Evolutionary conservation across 2,888 invertebrate genomes (phyloP), one percentile per base, ranked within the genome.

Genomic region (Drosophila paranaensis): DNA sequence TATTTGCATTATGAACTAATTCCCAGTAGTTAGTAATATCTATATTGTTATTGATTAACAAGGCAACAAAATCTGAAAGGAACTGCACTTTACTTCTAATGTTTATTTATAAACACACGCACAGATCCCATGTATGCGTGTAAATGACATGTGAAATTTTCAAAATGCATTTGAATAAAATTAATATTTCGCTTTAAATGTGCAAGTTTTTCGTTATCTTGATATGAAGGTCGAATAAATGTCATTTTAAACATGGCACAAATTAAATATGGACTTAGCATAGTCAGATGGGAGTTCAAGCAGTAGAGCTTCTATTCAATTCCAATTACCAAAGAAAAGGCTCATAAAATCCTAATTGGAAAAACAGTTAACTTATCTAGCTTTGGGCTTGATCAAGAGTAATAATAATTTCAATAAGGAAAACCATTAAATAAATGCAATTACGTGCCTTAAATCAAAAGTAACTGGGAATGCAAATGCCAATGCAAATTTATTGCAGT

Each of bases 11-110:
- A 65, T 60, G 60, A 68, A 70, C 72, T 68, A 70, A 77, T 60
- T 51, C 57, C 73, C 75, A 80, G 76, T 66, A 20, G 20, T 78
- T 83, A 74, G 77, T 66, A 67, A 62, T 68, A 75, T 55, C 55
- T 56, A 46, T 80, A 72, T 80, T 90, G 88, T 90, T 90, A 87
- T 89, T 79, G 80, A 80, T 76, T 89, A 90, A 89, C 88, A 88
- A 61, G 62, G 53, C 62, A 67, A 70, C 27, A 64, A 53, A 65
- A 39, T 58, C 46, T 58, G 57, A 46, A 68, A 73, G 58, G 58
- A 81, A 65, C 70, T 75, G 77, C 82, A 83, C 85, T 61, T 70
- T 78, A 83, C 71, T 60, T 66, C 64, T 77, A 77, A 79, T 77
- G 85, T 72, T 79, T 69, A 82, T 77, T 82, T 84, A 82, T 88